A percentile compares a stretch with the other conserved stretches of the same genome.
These are phyloP conservation scores for Sorex araneus DNA, from an alignment of 2,113 vertebrate genomes.

Conservation along the genomic window DNA sequence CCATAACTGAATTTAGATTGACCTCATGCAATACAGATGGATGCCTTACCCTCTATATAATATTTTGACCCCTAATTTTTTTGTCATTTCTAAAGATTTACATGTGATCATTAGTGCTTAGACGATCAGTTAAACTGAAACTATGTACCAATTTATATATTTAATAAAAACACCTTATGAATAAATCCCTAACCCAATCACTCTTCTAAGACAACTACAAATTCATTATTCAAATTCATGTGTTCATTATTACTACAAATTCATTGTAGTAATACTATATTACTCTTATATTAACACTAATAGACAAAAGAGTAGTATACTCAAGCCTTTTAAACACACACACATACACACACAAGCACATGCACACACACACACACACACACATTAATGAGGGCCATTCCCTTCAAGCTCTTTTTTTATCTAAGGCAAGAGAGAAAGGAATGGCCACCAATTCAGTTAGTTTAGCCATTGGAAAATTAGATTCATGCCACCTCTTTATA, in stretches of 20 bases:
- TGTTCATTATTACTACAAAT: too few relatives aligned
- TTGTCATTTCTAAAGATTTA: not conserved
- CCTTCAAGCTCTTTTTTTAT: slow-evolving; percentile 3
- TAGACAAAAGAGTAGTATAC: not conserved
- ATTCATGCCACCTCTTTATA: slow-evolving; percentile 62
- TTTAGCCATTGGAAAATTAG: slow-evolving; percentile 71
- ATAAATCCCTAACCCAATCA: not conserved
- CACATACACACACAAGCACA: not conserved
- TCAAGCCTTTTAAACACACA: not conserved
- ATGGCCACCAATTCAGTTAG: slow-evolving; percentile 36
- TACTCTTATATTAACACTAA: slow-evolving; percentile 34
- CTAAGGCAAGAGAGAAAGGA: slow-evolving; percentile 35
- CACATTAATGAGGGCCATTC: slow-evolving; percentile 7
- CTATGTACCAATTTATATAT: not conserved
- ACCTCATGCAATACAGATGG: too few relatives aligned
- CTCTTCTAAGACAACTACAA: not conserved
- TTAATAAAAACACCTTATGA: not conserved
- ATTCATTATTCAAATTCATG: too few relatives aligned
- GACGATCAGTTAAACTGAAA: not conserved
- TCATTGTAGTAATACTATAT: too few relatives aligned
- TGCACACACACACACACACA: slow-evolving; percentile 1
- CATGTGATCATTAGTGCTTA: not conserved
- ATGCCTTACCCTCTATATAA: too few relatives aligned
- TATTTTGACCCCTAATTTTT: too few relatives aligned
- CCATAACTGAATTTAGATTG: too few relatives aligned